Evolutionary conservation across 2,888 invertebrate species (phyloP), one percentile per base, ranked within the genome.

Genomic region (Temnothorax unifasciatus): DNA sequence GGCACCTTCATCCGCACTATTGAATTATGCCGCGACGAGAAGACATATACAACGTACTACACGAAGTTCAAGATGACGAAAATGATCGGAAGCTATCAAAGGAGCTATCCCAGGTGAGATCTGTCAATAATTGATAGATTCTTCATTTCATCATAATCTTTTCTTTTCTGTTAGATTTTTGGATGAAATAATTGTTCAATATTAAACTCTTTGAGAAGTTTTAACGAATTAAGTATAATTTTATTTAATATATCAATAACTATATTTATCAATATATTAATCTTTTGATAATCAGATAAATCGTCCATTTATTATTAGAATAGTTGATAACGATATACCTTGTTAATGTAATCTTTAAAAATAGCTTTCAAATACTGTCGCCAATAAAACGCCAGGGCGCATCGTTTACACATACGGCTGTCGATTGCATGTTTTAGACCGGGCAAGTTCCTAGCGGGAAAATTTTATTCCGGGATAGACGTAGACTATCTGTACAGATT

Each of bases 1-100:
- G 57, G 83, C 0, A 85, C 84, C 0, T 95, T 95, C 71, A 82
- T 95, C 18, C 92, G 92, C 9, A 91, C 92, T 9, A 92, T 95
- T 81, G 95, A 95, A 76, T 90, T 95, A 1, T 96, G 95, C 71
- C 95, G 95, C 50, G 91, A 95, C 83, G 94, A 95, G 47, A 50
- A 85, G 15, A 92, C 87, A 1, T 94, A 94, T 82, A 92, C 90
- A 2, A 95, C 95, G 0, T 93, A 94, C 52, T 95, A 95, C 86
- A 93, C 94, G 0, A 94, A 95, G 73, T 90, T 85, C 61, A 81
- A 47, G 0, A 52, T 94, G 71, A 86, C 88, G 2, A 90, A 88
- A 64, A 88, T 86, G 21, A 92, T 93, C 50, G 69, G 18, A 1
- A 87, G 85, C 1, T 88, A 69, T 34, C 94, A 94, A 83, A 77